phyloP scores from a whole-genome alignment of 2,797 vertebrate species.

The Aldrovandia affinis region DNA sequence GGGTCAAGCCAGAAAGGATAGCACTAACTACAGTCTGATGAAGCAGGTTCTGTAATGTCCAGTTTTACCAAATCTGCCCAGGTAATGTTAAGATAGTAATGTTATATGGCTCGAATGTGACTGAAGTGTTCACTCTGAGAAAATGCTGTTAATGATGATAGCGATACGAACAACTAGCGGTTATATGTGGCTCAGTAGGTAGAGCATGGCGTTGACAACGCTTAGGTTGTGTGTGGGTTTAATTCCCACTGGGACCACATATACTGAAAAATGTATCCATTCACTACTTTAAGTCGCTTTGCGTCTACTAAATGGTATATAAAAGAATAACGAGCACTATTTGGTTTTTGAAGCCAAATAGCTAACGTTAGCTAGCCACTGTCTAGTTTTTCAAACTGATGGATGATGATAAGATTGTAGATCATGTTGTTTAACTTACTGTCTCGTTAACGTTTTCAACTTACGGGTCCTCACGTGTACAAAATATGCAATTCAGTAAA shows the following conservation, averaged over 20 bases:
- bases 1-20: no score
- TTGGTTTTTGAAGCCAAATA: neutral
- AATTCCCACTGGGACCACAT: no score
- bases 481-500: neutral
- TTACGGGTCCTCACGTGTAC: neutral
- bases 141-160: neutral
- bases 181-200: no score
- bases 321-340: no score
- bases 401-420: neutral
- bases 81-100: slow-evolving; percentile 63
- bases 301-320: no score
- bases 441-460: neutral
- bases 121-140: neutral
- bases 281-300: no score
- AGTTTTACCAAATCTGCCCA: slow-evolving; percentile 80
- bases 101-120: neutral
- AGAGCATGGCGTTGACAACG: no score
- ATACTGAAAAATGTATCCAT: no score
- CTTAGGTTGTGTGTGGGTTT: no score
- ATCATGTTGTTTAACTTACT: neutral
- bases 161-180: neutral
- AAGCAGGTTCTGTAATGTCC: slow-evolving; percentile 64
- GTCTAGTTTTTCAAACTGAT: neutral
- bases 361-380: neutral
- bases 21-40: no score